Evolutionary conservation across 2,888 invertebrate genomes (phyloP).

Genomic region (Melanargia galathea): DNA sequence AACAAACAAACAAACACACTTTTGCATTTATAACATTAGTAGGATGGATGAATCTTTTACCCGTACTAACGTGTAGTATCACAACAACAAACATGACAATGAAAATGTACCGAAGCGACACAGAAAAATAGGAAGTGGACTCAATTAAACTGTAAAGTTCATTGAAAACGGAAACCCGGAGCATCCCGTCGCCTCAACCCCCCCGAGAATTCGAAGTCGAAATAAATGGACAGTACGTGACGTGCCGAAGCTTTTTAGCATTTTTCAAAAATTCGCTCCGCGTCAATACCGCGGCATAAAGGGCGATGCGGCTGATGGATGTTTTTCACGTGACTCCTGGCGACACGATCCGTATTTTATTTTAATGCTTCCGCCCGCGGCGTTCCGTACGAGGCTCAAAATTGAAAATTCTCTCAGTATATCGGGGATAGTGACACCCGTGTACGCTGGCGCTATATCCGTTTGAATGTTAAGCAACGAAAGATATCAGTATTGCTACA

Average conservation of each 20-base stretch:
- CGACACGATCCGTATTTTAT: conserved; percentile 70
- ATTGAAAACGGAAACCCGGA: conserved; percentile 42
- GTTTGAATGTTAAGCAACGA: conserved; percentile 20
- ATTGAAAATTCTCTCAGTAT: conserved; percentile 76
- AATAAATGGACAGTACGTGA: conserved; percentile 77
- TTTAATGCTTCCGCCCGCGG: conserved; percentile 52
- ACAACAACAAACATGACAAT: conserved; percentile 5
- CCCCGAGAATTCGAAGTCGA: conserved; percentile 63
- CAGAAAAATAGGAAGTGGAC: conserved; percentile 50
- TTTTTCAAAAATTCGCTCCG: conserved; percentile 79
- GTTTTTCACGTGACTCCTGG: conserved; percentile 76
- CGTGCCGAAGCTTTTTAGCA: conserved; percentile 74
- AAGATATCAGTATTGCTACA: neutral
- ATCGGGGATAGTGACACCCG: conserved; percentile 51
- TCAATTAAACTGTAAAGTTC: conserved; percentile 55
- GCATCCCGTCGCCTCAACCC: conserved; percentile 44
- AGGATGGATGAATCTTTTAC: too few species aligned
- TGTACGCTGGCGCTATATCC: conserved; percentile 8
- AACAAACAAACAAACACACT: too few species aligned
- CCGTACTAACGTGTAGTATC: too few species aligned
- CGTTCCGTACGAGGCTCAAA: conserved; percentile 61
- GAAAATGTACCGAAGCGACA: conserved; percentile 7
- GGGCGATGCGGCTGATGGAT: conserved; percentile 69
- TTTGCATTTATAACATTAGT: too few species aligned
- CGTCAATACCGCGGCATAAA: conserved; percentile 65